Conservation (phyloP, 2,113 vertebrate species). For the Phaetusa simplex region DNA sequence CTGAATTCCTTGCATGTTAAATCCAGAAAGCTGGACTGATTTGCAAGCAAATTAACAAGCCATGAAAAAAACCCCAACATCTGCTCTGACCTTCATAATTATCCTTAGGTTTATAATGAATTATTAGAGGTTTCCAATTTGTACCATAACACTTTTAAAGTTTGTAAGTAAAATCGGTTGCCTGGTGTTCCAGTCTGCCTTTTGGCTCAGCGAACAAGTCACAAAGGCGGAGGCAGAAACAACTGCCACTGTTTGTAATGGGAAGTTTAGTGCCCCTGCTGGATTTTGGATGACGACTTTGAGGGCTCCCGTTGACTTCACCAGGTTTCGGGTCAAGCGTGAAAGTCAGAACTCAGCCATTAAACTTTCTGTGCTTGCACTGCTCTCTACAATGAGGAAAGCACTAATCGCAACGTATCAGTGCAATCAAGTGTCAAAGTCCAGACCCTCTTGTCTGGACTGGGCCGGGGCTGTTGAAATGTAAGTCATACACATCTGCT, state of each 20-base stretch:
- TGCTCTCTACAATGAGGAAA: not conserved
- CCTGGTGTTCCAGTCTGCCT: not conserved
- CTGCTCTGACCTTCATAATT: not conserved
- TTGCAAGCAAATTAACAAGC: not conserved
- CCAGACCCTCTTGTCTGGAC: not conserved
- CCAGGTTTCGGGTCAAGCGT: not conserved
- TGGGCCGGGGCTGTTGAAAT: not conserved
- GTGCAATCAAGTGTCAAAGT: not conserved
- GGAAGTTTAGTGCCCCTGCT: not conserved
- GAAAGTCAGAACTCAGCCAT: not conserved
- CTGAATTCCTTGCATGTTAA: not conserved
- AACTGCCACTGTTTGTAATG: not conserved
- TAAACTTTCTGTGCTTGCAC: not conserved
- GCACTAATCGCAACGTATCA: not conserved
- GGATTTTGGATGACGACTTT: not conserved
- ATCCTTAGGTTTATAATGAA: not conserved
- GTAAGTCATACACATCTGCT: not conserved
- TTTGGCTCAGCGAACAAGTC: not conserved
- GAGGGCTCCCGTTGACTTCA: not conserved
- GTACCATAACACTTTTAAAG: not conserved
- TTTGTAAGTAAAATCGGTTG: not conserved
- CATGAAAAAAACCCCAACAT: not conserved
- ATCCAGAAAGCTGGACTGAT: not conserved
- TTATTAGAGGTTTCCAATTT: not conserved
- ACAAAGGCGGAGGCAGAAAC: not conserved